A percentile compares a stretch with the other conserved stretches of the same genome.
These are phyloP conservation scores for Hermetia illucens DNA, from an alignment of 1,140 invertebrate genomes.

Conservation along the genomic window DNA sequence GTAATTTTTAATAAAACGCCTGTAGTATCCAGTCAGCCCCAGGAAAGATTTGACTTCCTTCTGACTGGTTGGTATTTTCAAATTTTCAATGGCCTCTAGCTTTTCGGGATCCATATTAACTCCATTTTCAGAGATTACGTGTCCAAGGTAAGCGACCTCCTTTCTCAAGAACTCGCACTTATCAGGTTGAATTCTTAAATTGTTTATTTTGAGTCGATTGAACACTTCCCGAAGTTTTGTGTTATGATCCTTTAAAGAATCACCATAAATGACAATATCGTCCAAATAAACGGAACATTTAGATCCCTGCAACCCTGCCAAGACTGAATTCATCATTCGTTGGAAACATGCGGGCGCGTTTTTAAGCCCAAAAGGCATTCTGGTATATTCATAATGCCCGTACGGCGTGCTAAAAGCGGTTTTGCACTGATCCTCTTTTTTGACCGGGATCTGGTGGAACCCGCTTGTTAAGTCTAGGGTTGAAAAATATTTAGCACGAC, in stretches of 20 bases:
- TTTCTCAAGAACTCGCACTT: constrained; percentile 29
- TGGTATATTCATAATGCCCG: constrained; percentile 1
- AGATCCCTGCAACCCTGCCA: background rate
- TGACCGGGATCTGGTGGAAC: constrained; percentile 19
- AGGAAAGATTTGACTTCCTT: background rate
- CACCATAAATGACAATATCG: background rate
- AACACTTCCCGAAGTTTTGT: too few relatives aligned
- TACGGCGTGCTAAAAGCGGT: background rate
- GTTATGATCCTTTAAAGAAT: background rate
- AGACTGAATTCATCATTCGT: background rate
- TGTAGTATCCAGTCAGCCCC: background rate
- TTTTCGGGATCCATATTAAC: constrained; percentile 21
- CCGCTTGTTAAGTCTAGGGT: constrained; percentile 15
- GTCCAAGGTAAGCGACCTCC: constrained; percentile 27
- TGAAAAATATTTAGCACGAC: constrained; percentile 1
- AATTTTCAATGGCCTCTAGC: background rate
- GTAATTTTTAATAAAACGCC: background rate
- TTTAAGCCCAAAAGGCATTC: constrained; percentile 24
- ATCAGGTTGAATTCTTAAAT: constrained; percentile 26
- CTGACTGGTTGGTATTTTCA: background rate
- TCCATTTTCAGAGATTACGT: constrained; percentile 23
- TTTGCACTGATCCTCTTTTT: background rate
- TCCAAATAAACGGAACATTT: background rate
- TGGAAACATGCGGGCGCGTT: background rate
- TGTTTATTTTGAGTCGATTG: constrained; percentile 4